Percentiles rank a stretch among this genome's conserved stretches.
phyloP scores from a whole-genome alignment of 2,888 invertebrate species.

The Lepidocyrtinus sp. region DNA sequence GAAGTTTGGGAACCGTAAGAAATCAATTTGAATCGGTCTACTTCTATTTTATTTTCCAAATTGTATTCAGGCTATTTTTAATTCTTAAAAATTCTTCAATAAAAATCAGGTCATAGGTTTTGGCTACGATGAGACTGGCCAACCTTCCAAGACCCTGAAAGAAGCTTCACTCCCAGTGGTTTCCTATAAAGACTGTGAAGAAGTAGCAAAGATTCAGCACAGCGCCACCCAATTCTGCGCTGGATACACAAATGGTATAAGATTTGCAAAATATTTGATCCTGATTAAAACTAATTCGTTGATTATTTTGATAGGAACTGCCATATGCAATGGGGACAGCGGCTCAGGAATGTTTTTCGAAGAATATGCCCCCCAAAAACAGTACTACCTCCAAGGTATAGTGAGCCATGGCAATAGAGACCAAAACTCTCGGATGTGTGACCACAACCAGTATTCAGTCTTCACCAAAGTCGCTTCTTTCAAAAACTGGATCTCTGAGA shows the following conservation, averaged over 20 bases:
- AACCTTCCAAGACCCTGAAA: constrained; percentile 46
- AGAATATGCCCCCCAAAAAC: constrained; percentile 19
- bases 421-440: constrained; percentile 48
- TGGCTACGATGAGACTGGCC: constrained; percentile 61
- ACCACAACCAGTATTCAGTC: constrained; percentile 58
- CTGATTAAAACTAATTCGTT: not conserved
- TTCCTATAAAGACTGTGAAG: constrained; percentile 59
- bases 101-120: constrained; percentile 58
- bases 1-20: constrained; percentile 56
- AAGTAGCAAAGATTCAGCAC: constrained; percentile 57
- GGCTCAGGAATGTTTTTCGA: constrained; percentile 61
- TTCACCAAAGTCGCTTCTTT: constrained; percentile 61
- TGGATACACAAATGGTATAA: constrained; percentile 61
- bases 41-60: not conserved
- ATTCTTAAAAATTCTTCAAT: not conserved
- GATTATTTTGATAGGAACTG: constrained; percentile 42
- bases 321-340: constrained; percentile 63
- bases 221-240: constrained; percentile 63
- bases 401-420: constrained; percentile 62
- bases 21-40: not conserved
- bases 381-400: constrained; percentile 48
- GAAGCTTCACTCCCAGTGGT: constrained; percentile 61
- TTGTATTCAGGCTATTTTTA: not conserved
- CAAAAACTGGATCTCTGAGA: constrained; percentile 59
- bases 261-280: not conserved